A percentile compares a stretch with the other conserved stretches of the same genome.
These are phyloP conservation scores for Rhynchotus rufescens DNA, from an alignment of 2,797 vertebrate genomes.

Conservation along the genomic window DNA sequence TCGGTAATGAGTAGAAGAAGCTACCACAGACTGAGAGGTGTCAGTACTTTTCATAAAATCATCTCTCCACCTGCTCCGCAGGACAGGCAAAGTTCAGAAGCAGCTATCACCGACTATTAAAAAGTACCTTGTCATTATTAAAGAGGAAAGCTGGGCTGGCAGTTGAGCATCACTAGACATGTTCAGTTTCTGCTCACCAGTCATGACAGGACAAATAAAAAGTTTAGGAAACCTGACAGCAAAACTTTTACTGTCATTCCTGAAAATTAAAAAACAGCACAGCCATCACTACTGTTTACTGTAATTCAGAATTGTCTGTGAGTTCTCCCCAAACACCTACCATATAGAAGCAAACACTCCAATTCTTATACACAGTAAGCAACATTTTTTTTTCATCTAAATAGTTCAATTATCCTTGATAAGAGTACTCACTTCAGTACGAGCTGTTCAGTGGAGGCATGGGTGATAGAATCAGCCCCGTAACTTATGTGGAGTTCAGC, in stretches of 20 bases:
- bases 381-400: constrained; percentile 10
- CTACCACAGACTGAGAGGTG: neutral
- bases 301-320: neutral
- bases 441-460: neutral
- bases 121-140: constrained; percentile 8
- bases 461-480: constrained; percentile 20
- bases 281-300: neutral
- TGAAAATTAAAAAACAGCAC: constrained; percentile 7
- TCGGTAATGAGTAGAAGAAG: neutral
- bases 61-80: constrained; percentile 10
- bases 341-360: neutral
- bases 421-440: neutral
- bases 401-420: constrained; percentile 14
- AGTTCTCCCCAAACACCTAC: neutral
- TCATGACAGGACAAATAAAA: neutral
- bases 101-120: constrained; percentile 43
- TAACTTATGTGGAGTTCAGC: constrained; percentile 3
- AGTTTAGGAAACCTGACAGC: neutral
- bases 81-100: constrained; percentile 43
- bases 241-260: neutral
- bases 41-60: constrained; percentile 25
- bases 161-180: neutral
- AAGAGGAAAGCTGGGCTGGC: neutral
- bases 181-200: neutral
- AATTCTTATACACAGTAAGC: neutral